Conservation (phyloP, 2,113 vertebrate genomes). For the Syngnathus floridae region DNA sequence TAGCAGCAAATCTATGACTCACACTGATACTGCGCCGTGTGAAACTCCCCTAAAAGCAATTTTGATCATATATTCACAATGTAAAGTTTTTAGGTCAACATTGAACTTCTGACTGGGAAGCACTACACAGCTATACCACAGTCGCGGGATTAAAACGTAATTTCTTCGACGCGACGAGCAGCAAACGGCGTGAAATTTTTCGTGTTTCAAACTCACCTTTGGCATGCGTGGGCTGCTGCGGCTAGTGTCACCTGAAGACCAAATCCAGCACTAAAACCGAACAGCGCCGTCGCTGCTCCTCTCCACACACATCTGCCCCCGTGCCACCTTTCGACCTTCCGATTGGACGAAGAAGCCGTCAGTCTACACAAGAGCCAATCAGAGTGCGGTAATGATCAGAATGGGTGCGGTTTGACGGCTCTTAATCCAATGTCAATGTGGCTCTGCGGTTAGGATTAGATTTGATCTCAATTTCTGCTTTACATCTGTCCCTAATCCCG, state of each 20-base stretch:
- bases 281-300: not conserved
- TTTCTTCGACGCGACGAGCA: not conserved
- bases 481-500: constrained; percentile 5
- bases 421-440: not conserved
- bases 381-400: too few species aligned
- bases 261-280: not conserved
- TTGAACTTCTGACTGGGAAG: too few species aligned
- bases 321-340: not conserved
- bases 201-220: not conserved
- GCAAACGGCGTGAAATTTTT: not conserved
- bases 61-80: too few species aligned
- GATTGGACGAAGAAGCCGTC: not conserved
- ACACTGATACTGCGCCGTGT: not conserved
- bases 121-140: too few species aligned
- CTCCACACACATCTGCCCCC: constrained; percentile 2
- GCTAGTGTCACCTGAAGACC: not conserved
- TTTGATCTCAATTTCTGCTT: constrained; percentile 9
- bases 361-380: not conserved
- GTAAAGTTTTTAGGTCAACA: not conserved
- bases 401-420: not conserved
- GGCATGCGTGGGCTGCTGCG: not conserved
- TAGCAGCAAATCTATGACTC: not conserved
- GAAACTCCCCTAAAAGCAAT: not conserved
- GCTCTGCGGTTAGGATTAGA: not conserved
- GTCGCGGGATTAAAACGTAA: not conserved